Conservation (phyloP, 92 coral and sea anemone species). For the Epizoanthus scotinus region DNA sequence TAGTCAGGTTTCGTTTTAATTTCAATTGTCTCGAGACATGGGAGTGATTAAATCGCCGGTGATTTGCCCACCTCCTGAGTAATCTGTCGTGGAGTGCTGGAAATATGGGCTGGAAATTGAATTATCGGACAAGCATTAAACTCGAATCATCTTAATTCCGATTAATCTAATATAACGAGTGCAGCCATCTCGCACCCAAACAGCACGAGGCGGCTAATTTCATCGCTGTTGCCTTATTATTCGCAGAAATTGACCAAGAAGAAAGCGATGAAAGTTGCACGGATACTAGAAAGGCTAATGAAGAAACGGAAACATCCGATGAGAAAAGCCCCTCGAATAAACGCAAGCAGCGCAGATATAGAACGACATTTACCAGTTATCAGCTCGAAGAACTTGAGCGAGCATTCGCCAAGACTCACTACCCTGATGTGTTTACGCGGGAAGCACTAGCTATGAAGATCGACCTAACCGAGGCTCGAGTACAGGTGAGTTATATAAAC, state of each 20-base stretch:
- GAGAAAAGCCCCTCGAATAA: conserved; percentile 70
- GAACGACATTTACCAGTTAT: conserved; percentile 97
- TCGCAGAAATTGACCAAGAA: conserved; percentile 23
- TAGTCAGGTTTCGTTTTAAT: background rate
- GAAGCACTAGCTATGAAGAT: conserved; percentile 96
- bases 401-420: conserved; percentile 96
- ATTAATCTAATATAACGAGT: conserved; percentile 74
- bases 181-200: conserved; percentile 25
- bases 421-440: conserved; percentile 96
- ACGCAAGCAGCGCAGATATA: conserved; percentile 93
- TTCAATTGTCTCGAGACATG: background rate
- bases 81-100: conserved; percentile 34
- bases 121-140: conserved; percentile 73
- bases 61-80: conserved; percentile 27
- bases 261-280: conserved; percentile 49
- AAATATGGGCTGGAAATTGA: conserved; percentile 45
- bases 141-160: conserved; percentile 75
- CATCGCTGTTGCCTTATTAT: conserved; percentile 18
- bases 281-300: conserved; percentile 58
- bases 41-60: conserved; percentile 9
- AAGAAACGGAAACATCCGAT: conserved; percentile 56
- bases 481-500: conserved; percentile 76
- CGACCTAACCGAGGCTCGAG: conserved; percentile 97
- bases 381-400: conserved; percentile 96
- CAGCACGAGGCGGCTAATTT: conserved; percentile 49